Percentiles rank a stretch among this genome's conserved stretches.
These are phyloP conservation scores for Neopipo cinnamomea DNA, from an alignment of 2,113 vertebrate species.

Conservation along the genomic window DNA sequence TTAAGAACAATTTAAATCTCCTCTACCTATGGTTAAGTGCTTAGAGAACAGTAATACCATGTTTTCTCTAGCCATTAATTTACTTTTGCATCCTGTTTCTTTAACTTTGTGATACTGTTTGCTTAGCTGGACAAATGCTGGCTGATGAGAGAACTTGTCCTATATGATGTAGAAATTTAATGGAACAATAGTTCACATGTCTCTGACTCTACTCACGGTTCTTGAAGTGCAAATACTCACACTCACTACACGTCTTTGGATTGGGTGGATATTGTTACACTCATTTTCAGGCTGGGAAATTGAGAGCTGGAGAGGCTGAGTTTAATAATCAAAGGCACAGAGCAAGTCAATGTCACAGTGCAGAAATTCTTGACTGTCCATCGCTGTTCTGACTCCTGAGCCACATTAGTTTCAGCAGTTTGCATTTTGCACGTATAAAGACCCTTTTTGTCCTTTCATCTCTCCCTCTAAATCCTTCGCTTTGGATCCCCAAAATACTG, in stretches of 20 bases:
- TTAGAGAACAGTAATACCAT: background rate
- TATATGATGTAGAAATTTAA: background rate
- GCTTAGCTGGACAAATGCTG: background rate
- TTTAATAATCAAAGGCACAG: background rate
- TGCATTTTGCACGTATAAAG: conserved; percentile 13
- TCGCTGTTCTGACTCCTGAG: background rate
- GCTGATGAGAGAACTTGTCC: background rate
- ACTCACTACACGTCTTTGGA: background rate
- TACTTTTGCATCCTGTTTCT: background rate
- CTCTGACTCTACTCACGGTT: background rate
- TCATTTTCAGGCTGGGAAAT: background rate
- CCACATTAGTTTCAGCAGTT: background rate
- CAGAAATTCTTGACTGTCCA: background rate
- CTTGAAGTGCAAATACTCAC: background rate
- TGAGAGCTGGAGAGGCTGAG: background rate
- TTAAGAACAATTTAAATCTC: background rate
- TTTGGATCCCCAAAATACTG: conserved; percentile 74
- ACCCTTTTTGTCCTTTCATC: conserved; percentile 48
- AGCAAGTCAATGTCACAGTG: background rate
- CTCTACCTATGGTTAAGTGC: background rate
- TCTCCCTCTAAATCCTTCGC: conserved; percentile 1
- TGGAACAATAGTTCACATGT: background rate
- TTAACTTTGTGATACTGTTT: background rate
- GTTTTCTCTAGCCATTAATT: background rate
- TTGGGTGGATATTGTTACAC: background rate